These are phyloP conservation scores for Dromococcyx pavoninus DNA, from an alignment of 2,797 vertebrate species.

Conservation along the genomic window DNA sequence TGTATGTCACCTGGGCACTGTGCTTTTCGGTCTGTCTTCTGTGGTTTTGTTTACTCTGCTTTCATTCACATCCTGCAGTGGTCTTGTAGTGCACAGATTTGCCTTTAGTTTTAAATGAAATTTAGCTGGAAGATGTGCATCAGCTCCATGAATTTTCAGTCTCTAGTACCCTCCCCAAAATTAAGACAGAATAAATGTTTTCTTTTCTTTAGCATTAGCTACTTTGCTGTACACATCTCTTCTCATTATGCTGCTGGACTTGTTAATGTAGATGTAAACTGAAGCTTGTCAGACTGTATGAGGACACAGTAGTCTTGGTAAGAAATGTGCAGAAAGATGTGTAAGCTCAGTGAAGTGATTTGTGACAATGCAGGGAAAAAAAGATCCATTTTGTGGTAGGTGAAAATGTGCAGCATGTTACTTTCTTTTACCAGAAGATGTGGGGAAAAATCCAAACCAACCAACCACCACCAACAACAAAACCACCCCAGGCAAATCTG, in stretches of 20 bases:
- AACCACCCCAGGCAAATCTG: background rate
- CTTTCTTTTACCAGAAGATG: background rate
- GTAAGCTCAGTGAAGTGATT: background rate
- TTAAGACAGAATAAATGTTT: background rate
- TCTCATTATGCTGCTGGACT: background rate
- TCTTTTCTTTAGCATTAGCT: background rate
- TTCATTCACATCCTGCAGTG: background rate
- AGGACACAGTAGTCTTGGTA: background rate
- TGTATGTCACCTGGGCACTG: background rate
- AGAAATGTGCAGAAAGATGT: background rate
- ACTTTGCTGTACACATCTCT: background rate
- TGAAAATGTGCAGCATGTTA: background rate
- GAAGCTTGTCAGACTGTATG: background rate
- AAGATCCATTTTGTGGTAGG: background rate
- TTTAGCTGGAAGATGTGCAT: background rate
- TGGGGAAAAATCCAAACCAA: background rate
- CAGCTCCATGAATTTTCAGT: background rate
- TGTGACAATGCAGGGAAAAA: background rate
- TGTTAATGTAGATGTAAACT: background rate
- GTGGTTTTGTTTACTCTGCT: background rate
- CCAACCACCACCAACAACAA: too few relatives aligned
- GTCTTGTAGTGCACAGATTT: background rate
- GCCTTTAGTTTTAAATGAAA: background rate
- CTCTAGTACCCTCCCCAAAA: background rate
- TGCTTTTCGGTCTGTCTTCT: background rate